phyloP scores from a whole-genome alignment of 2,888 invertebrate species.

The Geotrupes spiniger region DNA sequence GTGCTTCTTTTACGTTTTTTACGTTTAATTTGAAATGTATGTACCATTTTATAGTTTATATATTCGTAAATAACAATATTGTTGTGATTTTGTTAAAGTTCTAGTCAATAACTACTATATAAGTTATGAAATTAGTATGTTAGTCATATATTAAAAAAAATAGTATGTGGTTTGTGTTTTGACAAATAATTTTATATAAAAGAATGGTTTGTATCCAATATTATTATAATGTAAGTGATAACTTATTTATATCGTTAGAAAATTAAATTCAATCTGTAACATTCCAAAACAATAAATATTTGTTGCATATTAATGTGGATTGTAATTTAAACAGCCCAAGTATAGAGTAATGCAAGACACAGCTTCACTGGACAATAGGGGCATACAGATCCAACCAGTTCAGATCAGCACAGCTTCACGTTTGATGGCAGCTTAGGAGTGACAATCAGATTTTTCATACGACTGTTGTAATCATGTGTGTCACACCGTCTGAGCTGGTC shows the following conservation, averaged over 20 bases:
- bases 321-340: too few species aligned
- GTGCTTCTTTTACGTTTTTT: too few species aligned
- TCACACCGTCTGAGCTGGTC: too few species aligned
- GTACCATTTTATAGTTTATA: too few species aligned
- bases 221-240: conserved; percentile 21
- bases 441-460: too few species aligned
- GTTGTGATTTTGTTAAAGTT: conserved; percentile 7
- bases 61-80: conserved; percentile 1
- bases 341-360: too few species aligned
- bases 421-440: too few species aligned
- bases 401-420: too few species aligned
- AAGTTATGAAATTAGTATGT: conserved; percentile 5
- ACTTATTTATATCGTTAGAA: conserved; percentile 30
- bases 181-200: conserved; percentile 7
- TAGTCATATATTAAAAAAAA: conserved; percentile 17
- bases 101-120: conserved; percentile 4
- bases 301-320: conserved; percentile 31
- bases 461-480: too few species aligned
- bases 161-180: conserved; percentile 11
- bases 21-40: too few species aligned
- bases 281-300: conserved; percentile 49
- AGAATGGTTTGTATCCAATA: background rate
- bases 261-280: conserved; percentile 37
- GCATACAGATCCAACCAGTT: too few species aligned
- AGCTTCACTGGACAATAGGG: too few species aligned